Base-by-base conservation (phyloP, 2,888 invertebrate species). In the Dendrolimus houi region DNA sequence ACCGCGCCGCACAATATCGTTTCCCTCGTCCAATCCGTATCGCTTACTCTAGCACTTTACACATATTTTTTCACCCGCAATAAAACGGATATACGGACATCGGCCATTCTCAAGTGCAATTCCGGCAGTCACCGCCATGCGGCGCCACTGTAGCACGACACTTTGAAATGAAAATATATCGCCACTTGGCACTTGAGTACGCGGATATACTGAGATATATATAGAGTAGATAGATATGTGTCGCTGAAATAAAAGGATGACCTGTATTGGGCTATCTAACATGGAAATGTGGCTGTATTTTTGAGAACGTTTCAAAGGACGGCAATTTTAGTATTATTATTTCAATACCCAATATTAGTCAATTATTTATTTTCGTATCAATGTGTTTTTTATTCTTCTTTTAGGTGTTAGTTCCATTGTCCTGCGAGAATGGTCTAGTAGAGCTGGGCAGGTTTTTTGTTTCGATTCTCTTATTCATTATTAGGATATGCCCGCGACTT, bases 61-160 rank as follows among this genome's bases (percentile, higher is more conserved):
- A 60, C 64, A 64, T 60, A 67, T 74, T 78, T 78, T 74, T 70
- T 70, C 70, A 65, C 63, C 71, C 66, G 74, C 74, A 82, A 81
- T 81, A 83, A 83, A 83, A 74, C 71, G 65, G 67, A 73, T 67
- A 71, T 53, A 56, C 62, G 71, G 62, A 65, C 64, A 68, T 71
- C 63, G 71, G 71, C 77, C 67, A 71, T 68, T 68, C 70, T 75
- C 72, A 75, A 80, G 80, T 73, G 84, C 76, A 77, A 81, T 79
- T 85, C 78, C 73, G 65, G 71, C 77, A 81, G 87, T 87, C 87
- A 81, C 62, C 67, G 64, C 64, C 87, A 87, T 74, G 77, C 84
- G 81, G 83, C 78, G 75, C 74, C 69, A 72, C 71, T 72, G 74
- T 74, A 70, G 79, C 75, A 77, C 62, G 53, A 63, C 73, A 69